Base-by-base conservation (phyloP, 2,797 vertebrate species). In the Fistularia commersonii region DNA sequence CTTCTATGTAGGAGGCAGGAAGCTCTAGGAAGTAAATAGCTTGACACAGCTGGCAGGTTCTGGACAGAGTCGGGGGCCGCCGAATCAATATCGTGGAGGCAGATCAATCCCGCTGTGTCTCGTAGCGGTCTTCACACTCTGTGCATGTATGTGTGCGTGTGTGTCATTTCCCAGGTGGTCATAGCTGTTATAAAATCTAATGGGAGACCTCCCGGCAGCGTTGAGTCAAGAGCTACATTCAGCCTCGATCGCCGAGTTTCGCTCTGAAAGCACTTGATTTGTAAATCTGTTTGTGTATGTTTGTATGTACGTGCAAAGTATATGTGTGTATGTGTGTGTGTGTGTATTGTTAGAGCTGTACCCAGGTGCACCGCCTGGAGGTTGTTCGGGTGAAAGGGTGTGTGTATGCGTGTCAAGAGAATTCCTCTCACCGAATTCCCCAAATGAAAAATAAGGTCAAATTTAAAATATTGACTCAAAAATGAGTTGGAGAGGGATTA, bases 341-440 rank as follows among this genome's bases (percentile, higher is more conserved):
- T 74, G 45, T 70, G 9, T n/a, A 11, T 11, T 39, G 23, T 60
- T 23, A 51, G 57, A 46, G 55, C 31, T 76, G 83, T 73, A 81
- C 82, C 77, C 85, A 89, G 88, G 85, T 89, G 85, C 82, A 87
- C 50, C 40, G 86, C 88, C 84, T 71, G 71, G 70, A 86, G 86
- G 73, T 72, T 57, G 46, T 48, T 56, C 53, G 61, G 58, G 38
- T 53, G 48, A 47, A 53, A 14, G 41, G 45, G 47, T 54, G 44
- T 48, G 44, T 37, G 49, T 54, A 52, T 48, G 51, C 55, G 49
- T 51, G 41, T 48, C 45, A 39, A 59, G 55, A 75, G 80, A 74
- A 62, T 74, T 77, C 79, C 57, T 61, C 64, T 57, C 41, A 64
- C 59, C 63, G 38, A 76, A 79, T 66, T 54, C 64, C 64, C 74